Conservation (phyloP, 2,888 invertebrate genomes). For the Octonoba sinensis region DNA sequence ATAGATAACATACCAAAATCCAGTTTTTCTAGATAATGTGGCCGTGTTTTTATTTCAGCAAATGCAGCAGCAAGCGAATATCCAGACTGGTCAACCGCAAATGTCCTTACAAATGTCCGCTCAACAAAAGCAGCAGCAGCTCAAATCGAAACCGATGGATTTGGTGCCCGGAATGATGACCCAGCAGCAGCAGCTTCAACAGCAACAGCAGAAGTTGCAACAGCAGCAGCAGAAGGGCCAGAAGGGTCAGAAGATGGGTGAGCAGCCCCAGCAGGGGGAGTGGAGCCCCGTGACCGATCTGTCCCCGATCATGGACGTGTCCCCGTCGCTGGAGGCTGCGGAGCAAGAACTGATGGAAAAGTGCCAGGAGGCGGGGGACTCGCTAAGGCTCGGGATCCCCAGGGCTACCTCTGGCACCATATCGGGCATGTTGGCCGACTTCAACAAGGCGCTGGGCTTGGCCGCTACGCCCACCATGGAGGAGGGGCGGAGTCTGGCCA, state of each 20-base stretch:
- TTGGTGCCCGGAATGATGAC: slow-evolving; percentile 12
- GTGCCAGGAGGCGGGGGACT: slow-evolving; percentile 66
- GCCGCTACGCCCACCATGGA: slow-evolving; percentile 55
- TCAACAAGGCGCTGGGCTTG: slow-evolving; percentile 66
- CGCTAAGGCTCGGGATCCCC: slow-evolving; percentile 52
- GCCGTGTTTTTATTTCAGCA: slow-evolving; percentile 5
- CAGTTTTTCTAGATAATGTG: no score
- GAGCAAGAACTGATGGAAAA: slow-evolving; percentile 68
- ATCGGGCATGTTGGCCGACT: slow-evolving; percentile 67
- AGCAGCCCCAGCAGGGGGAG: slow-evolving; percentile 65
- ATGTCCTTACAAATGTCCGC: slow-evolving; percentile 2
- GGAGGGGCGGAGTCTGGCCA: slow-evolving; percentile 21
- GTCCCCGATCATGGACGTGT: slow-evolving; percentile 73
- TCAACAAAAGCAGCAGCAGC: slow-evolving; percentile 19
- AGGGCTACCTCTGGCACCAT: slow-evolving; percentile 67
- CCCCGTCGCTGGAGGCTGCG: slow-evolving; percentile 72
- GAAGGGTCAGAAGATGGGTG: slow-evolving; percentile 60
- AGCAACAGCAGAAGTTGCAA: slow-evolving; percentile 27
- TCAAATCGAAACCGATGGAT: slow-evolving; percentile 44
- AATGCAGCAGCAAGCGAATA: slow-evolving; percentile 27
- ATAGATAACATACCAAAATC: no score
- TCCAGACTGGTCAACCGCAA: slow-evolving; percentile 10
- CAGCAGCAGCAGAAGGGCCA: slow-evolving; percentile 43
- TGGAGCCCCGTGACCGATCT: slow-evolving; percentile 73
- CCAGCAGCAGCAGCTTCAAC: slow-evolving; percentile 12